phyloP scores from a whole-genome alignment of 2,888 invertebrate species.

The Oxystoma pomonae region DNA sequence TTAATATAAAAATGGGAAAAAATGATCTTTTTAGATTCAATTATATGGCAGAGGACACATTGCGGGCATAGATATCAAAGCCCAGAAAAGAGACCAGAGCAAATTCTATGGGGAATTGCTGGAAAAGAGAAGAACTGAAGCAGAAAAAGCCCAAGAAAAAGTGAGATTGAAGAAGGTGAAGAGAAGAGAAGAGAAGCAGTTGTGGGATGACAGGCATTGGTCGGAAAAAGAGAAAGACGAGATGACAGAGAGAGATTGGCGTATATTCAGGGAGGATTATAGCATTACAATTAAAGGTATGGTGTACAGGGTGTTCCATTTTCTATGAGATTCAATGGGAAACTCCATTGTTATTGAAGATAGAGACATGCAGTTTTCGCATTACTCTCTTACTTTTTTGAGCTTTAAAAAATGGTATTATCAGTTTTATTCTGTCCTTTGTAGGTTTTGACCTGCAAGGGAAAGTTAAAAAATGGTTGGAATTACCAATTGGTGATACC shows the following conservation, averaged over 20 bases:
- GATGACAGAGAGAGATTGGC: conserved; percentile 99
- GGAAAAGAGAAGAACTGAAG: conserved; percentile 91
- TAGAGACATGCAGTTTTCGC: too few relatives aligned
- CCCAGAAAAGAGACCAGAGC: conserved; percentile 91
- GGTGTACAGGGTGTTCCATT: too few relatives aligned
- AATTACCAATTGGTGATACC: too few relatives aligned
- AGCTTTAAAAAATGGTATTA: too few relatives aligned
- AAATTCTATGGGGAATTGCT: conserved; percentile 95
- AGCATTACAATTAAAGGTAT: conserved; percentile 92
- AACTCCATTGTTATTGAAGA: too few relatives aligned
- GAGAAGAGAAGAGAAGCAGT: conserved; percentile 94
- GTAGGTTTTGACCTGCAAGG: too few relatives aligned
- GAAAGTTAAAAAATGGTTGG: too few relatives aligned
- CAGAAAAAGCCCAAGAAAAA: conserved; percentile 95
- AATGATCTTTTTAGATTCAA: conserved; percentile 69
- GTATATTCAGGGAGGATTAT: conserved; percentile 99
- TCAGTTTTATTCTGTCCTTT: conserved; percentile 8
- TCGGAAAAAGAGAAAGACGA: conserved; percentile 89
- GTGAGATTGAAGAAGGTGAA: conserved; percentile 87
- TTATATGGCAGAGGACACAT: conserved; percentile 98
- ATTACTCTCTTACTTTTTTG: too few relatives aligned
- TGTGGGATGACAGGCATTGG: conserved; percentile 99
- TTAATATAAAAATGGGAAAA: too few relatives aligned
- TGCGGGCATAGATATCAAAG: conserved; percentile 97
- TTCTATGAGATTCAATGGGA: too few relatives aligned